Evolutionary conservation across 2,113 vertebrate species (phyloP), one percentile per base, ranked within the genome.

Genomic region (Phaethon lepturus): DNA sequence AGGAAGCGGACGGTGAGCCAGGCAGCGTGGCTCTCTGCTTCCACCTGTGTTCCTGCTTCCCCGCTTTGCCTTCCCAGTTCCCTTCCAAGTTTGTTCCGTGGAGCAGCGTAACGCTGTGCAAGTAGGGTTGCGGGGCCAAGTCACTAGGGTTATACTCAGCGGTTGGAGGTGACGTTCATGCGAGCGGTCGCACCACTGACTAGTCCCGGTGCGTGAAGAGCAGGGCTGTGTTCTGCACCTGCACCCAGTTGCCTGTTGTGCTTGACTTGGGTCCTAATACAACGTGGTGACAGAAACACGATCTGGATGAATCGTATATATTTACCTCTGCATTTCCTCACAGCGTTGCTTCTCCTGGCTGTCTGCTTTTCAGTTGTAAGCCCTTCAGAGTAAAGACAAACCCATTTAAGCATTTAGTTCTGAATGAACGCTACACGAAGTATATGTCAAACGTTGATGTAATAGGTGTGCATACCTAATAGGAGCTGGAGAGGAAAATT

Each of bases 81-180:
- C 35, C 52, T 18, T 60, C 12, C 6, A 29, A 22, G 8, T 11
- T 5, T 18, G 40, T 28, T 49, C 5, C 0, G 9, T 7, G 55
- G 31, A 52, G 92, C 10, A 6, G 0, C 11, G 31, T 31, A 33
- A 8, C 28, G 1, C 31, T 3, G 9, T 22, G 2, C 2, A 3
- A 10, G 55, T 2, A 31, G 73, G 33, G 38, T 17, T 25, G 52
- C 25, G 17, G 33, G 17, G 4, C 8, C 19, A 16, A 17, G 33
- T n/a, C 14, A 2, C 20, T 4, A 5, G 14, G 18, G 26, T 31
- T 45, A 2, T 19, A 1, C 52, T 67, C 25, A 1, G 13, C 2
- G 1, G 10, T 5, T 28, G 66, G 47, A 45, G n/a, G 25, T 7
- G 26, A 2, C 16, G 22, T 25, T 42, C 5, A 0, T 13, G 4